phyloP scores from a whole-genome alignment of 2,888 invertebrate genomes.

The Neoaliturus tenellus region DNA sequence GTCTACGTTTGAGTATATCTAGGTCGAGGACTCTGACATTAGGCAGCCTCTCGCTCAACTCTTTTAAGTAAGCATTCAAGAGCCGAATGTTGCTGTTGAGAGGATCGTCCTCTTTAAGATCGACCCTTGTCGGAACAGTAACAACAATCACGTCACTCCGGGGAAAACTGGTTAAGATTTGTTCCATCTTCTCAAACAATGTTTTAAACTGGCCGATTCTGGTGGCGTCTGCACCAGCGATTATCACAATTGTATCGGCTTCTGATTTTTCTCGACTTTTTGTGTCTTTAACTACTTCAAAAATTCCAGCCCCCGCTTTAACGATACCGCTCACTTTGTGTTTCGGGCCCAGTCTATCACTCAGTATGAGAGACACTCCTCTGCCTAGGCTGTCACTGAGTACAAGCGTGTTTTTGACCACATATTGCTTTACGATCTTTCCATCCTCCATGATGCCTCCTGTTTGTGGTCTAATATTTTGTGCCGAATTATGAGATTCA shows the following conservation, averaged over 20 bases:
- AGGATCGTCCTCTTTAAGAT: background rate
- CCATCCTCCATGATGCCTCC: constrained; percentile 12
- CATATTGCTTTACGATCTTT: constrained; percentile 2
- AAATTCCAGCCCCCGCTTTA: constrained; percentile 7
- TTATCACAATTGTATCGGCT: constrained; percentile 16
- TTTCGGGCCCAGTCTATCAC: constrained; percentile 32
- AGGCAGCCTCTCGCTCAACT: background rate
- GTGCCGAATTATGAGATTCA: background rate
- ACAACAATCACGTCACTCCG: background rate
- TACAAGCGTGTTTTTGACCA: constrained; percentile 2
- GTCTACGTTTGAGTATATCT: constrained; percentile 28
- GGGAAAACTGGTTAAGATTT: constrained; percentile 13
- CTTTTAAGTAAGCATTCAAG: constrained; percentile 13
- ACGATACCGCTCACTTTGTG: constrained; percentile 38
- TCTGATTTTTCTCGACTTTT: constrained; percentile 16
- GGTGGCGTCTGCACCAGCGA: background rate
- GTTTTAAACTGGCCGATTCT: constrained; percentile 15
- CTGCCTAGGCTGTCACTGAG: constrained; percentile 21
- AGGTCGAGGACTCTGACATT: constrained; percentile 12
- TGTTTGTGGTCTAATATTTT: background rate
- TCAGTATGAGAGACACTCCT: constrained; percentile 31
- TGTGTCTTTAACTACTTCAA: constrained; percentile 27
- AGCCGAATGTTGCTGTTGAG: constrained; percentile 13
- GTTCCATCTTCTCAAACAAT: constrained; percentile 33
- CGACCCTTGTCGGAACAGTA: background rate